These are phyloP conservation scores for Drosophila pallidifrons DNA, from an alignment of 1,140 invertebrate species.

Conservation along the genomic window DNA sequence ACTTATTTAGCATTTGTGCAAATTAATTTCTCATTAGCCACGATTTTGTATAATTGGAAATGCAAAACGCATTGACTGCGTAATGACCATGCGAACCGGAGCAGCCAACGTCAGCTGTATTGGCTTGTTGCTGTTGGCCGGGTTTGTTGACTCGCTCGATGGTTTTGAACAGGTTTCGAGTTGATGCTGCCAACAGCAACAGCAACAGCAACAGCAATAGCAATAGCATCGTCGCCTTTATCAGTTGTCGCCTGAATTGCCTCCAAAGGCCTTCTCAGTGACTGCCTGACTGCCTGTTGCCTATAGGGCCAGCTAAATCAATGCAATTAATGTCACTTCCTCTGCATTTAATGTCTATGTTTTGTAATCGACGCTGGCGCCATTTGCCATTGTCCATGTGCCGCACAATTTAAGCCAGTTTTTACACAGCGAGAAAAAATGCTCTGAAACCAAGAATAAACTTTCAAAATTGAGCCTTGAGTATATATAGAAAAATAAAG, in stretches of 20 bases:
- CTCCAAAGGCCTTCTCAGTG: neutral
- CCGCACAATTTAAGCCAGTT: conserved; percentile 16
- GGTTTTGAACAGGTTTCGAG: conserved; percentile 13
- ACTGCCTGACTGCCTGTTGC: conserved; percentile 13
- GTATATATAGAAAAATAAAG: too few species aligned
- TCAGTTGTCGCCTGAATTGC: conserved; percentile 48
- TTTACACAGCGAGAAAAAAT: too few species aligned
- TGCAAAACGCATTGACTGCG: conserved; percentile 64
- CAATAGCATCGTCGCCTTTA: conserved; percentile 40
- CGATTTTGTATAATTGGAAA: conserved; percentile 72
- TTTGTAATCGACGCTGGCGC: conserved; percentile 75
- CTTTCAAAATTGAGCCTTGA: too few species aligned
- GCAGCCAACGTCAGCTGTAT: conserved; percentile 7
- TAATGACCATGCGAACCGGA: conserved; percentile 32
- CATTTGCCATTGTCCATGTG: conserved; percentile 43
- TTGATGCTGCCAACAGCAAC: neutral
- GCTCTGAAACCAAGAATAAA: too few species aligned
- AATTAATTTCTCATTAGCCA: conserved; percentile 79
- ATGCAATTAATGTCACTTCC: conserved; percentile 81
- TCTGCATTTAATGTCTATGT: conserved; percentile 81
- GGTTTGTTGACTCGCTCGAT: conserved; percentile 30
- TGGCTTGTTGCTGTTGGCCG: neutral
- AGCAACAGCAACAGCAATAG: too few species aligned
- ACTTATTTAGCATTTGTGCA: conserved; percentile 70
- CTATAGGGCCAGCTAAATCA: conserved; percentile 67